Conservation (phyloP, 2,888 invertebrate species). For the Trimorus sp. region DNA sequence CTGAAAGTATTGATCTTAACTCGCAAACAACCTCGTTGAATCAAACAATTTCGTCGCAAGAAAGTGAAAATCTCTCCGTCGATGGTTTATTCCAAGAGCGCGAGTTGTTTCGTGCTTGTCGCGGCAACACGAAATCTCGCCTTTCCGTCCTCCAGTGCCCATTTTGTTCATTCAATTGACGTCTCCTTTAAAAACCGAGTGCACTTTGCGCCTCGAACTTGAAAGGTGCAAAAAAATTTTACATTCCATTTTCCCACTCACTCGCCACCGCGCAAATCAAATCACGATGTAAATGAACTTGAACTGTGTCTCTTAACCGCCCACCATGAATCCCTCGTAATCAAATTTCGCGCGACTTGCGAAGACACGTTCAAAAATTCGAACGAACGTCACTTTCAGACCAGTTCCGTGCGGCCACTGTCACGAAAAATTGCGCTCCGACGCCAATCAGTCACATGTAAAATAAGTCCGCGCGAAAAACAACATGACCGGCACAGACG, state of each 20-base stretch:
- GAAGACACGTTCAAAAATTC: neutral
- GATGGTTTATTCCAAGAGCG: neutral
- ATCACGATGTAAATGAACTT: conserved; percentile 7
- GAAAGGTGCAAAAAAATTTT: conserved; percentile 11
- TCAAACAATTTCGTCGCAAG: neutral
- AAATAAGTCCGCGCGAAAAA: conserved; percentile 13
- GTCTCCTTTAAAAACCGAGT: conserved; percentile 9
- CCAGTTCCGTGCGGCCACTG: conserved; percentile 27
- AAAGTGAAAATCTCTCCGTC: neutral
- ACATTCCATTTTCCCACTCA: conserved; percentile 12
- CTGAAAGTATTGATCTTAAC: too few relatives aligned
- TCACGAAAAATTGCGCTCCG: conserved; percentile 18
- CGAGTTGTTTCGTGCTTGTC: conserved; percentile 4
- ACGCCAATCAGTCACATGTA: conserved; percentile 12
- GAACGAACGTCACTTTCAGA: conserved; percentile 6
- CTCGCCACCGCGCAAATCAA: neutral
- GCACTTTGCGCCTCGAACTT: conserved; percentile 23
- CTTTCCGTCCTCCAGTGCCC: neutral
- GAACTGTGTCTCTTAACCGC: conserved; percentile 20
- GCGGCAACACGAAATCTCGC: neutral
- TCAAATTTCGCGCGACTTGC: too few relatives aligned
- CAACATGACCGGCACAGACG: neutral
- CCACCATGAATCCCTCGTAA: neutral
- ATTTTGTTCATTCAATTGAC: conserved; percentile 3
- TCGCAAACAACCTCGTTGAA: too few relatives aligned